Evolutionary conservation across 2,113 vertebrate genomes (phyloP), one percentile per base, ranked within the genome.

Genomic region (Pelecanus crispus): DNA sequence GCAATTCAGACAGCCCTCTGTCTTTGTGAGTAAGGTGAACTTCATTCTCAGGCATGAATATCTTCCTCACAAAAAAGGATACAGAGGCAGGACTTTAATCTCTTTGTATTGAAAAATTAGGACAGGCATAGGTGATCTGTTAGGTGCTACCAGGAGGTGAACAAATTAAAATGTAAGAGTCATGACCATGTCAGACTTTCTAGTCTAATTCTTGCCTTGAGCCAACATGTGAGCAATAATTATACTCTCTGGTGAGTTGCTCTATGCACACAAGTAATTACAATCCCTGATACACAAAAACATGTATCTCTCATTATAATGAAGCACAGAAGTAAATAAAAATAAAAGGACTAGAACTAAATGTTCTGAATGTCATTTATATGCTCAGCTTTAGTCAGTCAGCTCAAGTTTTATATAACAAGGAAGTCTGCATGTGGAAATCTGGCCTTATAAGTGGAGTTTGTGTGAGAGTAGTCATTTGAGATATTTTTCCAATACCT

Each of bases 301-400:
- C 0, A 2, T 65, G 24, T 66, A 42, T 80, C 42, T 42, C 36
- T 82, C 52, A 74, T 93, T 81, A 75, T 78, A 94, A 91, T 67
- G 65, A 81, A 77, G 25, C 59, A 77, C 44, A 86, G 86, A 83
- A 83, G 66, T 80, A 92, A 95, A 94, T 49, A 95, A 96, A 94
- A 93, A 86, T 61, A 79, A 89, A 88, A 72, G 18, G 16, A 68
- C 53, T 75, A 85, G 81, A 85, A 75, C 49, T 79, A 65, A 79
- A 90, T 79, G 34, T 91, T 95, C 78, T 88, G 78, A 75, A 80
- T 68, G 47, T 59, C 68, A 75, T 73, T 90, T 95, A 20, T 62
- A 47, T 49, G 21, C 52, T 84, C 10, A 5, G 20, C 56, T 81
- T 70, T 90, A 79, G 38, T 59, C 21, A 80, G 32, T 65, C 45